Evolutionary conservation across 2,888 invertebrate genomes (phyloP).

Genomic region (Agonopterix subpropinquella): DNA sequence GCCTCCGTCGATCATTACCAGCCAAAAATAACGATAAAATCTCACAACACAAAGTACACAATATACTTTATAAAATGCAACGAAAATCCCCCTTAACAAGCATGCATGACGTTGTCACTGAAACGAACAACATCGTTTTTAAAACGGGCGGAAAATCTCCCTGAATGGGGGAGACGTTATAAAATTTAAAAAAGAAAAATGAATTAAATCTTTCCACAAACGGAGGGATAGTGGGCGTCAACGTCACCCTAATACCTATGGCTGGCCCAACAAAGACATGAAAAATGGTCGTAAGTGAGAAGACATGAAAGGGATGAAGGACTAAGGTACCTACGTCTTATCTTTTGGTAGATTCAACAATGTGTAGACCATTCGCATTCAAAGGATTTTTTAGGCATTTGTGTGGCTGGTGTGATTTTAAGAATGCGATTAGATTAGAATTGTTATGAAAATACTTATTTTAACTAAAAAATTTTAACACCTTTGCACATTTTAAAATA

Average conservation of each 20-base stretch:
- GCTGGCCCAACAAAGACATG: conserved; percentile 62
- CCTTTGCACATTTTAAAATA: too few species aligned
- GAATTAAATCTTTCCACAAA: conserved; percentile 31
- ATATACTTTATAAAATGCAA: conserved; percentile 1
- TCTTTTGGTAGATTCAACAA: conserved; percentile 54
- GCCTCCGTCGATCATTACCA: not conserved
- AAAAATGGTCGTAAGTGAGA: conserved; percentile 62
- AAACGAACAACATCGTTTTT: conserved; percentile 17
- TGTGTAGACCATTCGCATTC: conserved; percentile 34
- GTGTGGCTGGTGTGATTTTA: not conserved
- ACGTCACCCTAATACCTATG: conserved; percentile 57
- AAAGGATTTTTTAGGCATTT: conserved; percentile 24
- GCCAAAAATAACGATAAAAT: too few species aligned
- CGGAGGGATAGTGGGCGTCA: conserved; percentile 35
- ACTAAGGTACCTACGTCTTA: conserved; percentile 35
- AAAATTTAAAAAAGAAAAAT: conserved; percentile 31
- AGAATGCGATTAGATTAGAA: not conserved
- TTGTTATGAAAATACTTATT: too few species aligned
- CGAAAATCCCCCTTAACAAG: conserved; percentile 16
- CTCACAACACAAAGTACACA: too few species aligned
- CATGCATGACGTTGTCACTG: conserved; percentile 20
- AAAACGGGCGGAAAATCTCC: conserved; percentile 9
- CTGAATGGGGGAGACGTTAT: conserved; percentile 9
- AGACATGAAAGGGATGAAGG: conserved; percentile 63
- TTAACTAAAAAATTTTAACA: too few species aligned